These are phyloP conservation scores for Chaenodraco wilsoni DNA, from an alignment of 2,797 vertebrate species.

Conservation along the genomic window DNA sequence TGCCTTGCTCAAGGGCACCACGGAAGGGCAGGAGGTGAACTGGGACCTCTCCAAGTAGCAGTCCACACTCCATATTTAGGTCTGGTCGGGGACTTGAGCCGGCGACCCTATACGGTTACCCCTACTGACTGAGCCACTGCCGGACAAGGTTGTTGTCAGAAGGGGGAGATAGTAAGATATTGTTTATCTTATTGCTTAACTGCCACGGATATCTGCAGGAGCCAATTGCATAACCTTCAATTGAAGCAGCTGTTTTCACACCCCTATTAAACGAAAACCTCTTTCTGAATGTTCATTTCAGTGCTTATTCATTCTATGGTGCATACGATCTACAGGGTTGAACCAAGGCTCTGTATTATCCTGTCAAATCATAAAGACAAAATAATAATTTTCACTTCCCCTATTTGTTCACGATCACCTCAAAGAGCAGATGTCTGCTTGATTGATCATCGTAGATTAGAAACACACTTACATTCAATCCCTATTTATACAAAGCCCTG, in stretches of 20 bases:
- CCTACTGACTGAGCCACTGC: too few species aligned
- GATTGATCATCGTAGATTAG: slow-evolving; percentile 59
- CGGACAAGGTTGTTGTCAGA: too few species aligned
- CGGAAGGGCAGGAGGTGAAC: too few species aligned
- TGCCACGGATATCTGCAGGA: slow-evolving; percentile 15
- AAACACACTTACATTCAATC: slow-evolving; percentile 45
- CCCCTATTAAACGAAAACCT: neutral
- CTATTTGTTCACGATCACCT: slow-evolving; percentile 34
- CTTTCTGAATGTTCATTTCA: neutral
- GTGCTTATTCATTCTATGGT: neutral
- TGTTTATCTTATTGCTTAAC: slow-evolving; percentile 23
- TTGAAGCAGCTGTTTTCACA: neutral
- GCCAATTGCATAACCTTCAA: neutral
- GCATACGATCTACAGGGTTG: neutral
- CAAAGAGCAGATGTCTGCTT: slow-evolving; percentile 45
- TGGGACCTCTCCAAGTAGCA: too few species aligned
- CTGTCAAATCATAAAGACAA: slow-evolving; percentile 10
- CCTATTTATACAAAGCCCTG: slow-evolving; percentile 38
- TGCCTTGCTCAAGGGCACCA: too few species aligned
- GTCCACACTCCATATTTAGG: too few species aligned
- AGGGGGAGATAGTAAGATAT: neutral
- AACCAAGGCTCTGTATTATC: slow-evolving; percentile 33
- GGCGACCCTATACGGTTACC: too few species aligned
- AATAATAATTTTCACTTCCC: slow-evolving; percentile 29
- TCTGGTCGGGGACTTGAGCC: too few species aligned